These are phyloP conservation scores for Stigmatopora argus DNA, from an alignment of 2,113 vertebrate genomes.

Conservation along the genomic window DNA sequence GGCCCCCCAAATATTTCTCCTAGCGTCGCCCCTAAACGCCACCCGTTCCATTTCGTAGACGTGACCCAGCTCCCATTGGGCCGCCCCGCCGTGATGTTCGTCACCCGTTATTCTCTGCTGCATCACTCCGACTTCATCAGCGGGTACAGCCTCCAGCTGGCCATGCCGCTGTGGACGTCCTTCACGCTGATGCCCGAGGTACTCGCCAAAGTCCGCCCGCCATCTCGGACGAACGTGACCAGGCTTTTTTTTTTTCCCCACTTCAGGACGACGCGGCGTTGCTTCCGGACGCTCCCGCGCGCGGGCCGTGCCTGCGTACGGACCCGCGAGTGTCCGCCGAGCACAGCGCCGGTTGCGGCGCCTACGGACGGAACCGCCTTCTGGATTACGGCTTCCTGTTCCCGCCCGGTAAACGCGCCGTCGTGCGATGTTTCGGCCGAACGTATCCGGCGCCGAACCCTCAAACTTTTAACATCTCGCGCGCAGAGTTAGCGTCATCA, in stretches of 20 bases:
- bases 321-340: constrained; percentile 81
- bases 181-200: constrained; percentile 86
- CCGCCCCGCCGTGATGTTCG: constrained; percentile 85
- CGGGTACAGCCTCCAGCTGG: constrained; percentile 83
- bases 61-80: constrained; percentile 82
- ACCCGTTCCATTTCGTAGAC: constrained; percentile 62
- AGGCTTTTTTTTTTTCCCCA: constrained; percentile 1
- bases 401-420: constrained; percentile 81
- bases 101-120: constrained; percentile 81
- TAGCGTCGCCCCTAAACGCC: background rate
- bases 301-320: constrained; percentile 74
- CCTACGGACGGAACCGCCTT: constrained; percentile 74
- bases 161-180: constrained; percentile 89
- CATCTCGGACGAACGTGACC: background rate
- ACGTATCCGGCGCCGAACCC: no score
- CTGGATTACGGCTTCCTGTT: constrained; percentile 85
- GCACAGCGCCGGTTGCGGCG: constrained; percentile 80
- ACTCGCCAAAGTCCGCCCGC: background rate
- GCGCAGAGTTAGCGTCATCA: constrained; percentile 83
- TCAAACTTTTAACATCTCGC: background rate
- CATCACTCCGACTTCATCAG: constrained; percentile 89
- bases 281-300: constrained; percentile 64
- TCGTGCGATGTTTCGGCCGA: no score
- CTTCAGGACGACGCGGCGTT: constrained; percentile 74
- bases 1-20: no score